Evolutionary conservation across 2,888 invertebrate species (phyloP).

Genomic region (Drosophila mayaguana): DNA sequence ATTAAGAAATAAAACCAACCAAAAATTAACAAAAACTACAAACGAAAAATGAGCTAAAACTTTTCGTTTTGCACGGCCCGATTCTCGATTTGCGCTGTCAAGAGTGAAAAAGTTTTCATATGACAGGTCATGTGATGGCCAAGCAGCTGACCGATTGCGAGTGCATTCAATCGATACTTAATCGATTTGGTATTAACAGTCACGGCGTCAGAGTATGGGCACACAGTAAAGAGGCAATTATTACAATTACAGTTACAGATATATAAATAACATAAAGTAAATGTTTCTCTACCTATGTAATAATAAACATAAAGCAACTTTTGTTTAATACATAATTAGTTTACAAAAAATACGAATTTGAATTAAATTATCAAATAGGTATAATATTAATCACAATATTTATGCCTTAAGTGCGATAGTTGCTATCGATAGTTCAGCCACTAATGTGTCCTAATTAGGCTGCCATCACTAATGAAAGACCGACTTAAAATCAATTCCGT

Average conservation of each 20-base stretch:
- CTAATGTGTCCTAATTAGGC: not conserved
- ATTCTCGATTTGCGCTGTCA: conserved; percentile 77
- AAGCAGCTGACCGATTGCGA: conserved; percentile 54
- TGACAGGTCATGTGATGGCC: conserved; percentile 84
- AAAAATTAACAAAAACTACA: conserved; percentile 73
- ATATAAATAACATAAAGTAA: too few species aligned
- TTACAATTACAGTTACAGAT: not conserved
- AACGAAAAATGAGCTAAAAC: conserved; percentile 69
- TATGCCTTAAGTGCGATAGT: not conserved
- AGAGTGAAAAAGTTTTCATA: conserved; percentile 82
- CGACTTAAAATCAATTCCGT: conserved; percentile 24
- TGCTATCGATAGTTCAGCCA: conserved; percentile 11
- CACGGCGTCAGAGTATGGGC: conserved; percentile 13
- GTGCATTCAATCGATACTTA: conserved; percentile 28
- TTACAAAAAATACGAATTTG: not conserved
- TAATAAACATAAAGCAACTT: not conserved
- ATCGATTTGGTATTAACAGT: conserved; percentile 18
- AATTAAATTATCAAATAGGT: not conserved
- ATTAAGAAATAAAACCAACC: conserved; percentile 60
- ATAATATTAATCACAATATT: not conserved
- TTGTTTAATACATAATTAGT: not conserved
- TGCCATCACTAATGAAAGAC: conserved; percentile 22
- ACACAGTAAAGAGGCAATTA: not conserved
- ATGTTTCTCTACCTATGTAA: not conserved
- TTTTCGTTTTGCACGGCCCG: conserved; percentile 66